A percentile compares a stretch with the other conserved stretches of the same genome.
phyloP scores from a whole-genome alignment of 2,113 vertebrate genomes.

The Apodemus speciosus region DNA sequence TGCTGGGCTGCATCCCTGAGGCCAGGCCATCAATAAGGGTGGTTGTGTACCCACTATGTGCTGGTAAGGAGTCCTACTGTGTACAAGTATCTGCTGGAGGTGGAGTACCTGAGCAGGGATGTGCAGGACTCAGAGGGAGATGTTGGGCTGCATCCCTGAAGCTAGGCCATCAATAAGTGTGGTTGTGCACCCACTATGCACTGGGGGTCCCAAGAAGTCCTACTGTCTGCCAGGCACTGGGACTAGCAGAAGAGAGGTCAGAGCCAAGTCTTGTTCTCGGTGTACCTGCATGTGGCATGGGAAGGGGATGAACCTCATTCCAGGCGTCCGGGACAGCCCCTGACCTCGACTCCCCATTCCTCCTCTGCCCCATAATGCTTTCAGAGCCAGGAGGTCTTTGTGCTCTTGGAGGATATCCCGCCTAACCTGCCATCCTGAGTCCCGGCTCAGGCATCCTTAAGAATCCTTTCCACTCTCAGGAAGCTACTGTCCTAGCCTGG shows the following conservation, averaged over 20 bases:
- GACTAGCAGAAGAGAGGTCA: background rate
- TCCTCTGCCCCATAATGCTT: background rate
- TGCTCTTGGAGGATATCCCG: fast-evolving
- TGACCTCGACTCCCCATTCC: fast-evolving
- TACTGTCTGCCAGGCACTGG: background rate
- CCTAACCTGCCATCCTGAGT: background rate
- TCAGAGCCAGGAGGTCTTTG: background rate
- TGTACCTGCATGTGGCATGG: background rate
- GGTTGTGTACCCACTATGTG: too few species aligned
- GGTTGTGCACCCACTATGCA: too few species aligned
- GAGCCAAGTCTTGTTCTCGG: background rate
- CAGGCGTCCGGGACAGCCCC: background rate
- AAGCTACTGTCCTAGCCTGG: background rate
- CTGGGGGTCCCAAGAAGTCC: too few species aligned
- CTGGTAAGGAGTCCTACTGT: too few species aligned
- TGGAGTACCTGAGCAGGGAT: too few species aligned
- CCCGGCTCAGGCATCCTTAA: background rate
- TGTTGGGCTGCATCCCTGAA: too few species aligned
- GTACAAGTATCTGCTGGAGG: too few species aligned
- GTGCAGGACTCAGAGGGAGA: too few species aligned
- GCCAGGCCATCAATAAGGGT: too few species aligned
- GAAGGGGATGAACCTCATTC: background rate
- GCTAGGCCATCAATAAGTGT: too few species aligned
- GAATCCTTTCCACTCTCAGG: background rate
- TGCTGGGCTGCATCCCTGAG: too few species aligned